Base-by-base conservation (phyloP, 2,888 invertebrate species). In the Plutella xylostella region DNA sequence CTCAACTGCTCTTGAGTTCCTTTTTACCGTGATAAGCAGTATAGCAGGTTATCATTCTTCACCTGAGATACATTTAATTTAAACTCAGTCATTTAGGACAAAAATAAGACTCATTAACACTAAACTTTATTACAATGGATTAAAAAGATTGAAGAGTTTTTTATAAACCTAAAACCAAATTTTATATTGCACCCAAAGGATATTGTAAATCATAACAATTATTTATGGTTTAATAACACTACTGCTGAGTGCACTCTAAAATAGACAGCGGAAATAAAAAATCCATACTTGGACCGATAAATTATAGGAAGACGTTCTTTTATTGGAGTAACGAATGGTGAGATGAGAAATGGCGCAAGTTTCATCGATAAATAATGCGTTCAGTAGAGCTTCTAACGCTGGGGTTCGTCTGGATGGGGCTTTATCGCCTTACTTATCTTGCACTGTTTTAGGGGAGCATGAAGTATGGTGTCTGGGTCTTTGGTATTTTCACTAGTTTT, bases 301-400 rank as follows among this genome's bases (percentile, higher is more conserved):
- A 79, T 80, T 74, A 76, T 77, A 59, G 67, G 66, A 69, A 77
- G 76, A 74, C 73, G 72, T 72, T 75, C 70, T 80, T 82, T 83
- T 82, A 82, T 79, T 78, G 78, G 67, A 77, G 74, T 78, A 79
- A 78, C 82, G 80, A 82, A 82, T 82, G 80, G 70, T 77, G 67
- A 72, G 73, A 82, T 82, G 82, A 83, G 68, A 77, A 77, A 83
- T 79, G 80, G 79, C 58, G 57, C 60, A 82, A 83, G 70, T 82
- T 83, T 77, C 58, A 61, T 64, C 72, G 57, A 82, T 83, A 83
- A 83, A 82, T 83, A 80, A 78, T 63, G 65, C 63, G 61, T 61
- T 63, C 60, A 62, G 65, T 68, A 70, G 68, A 72, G 69, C 65
- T 70, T 63, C 65, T 62, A 65, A 65, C 58, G 59, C 57, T 56